A percentile compares a stretch with the other conserved stretches of the same genome.
Evolutionary conservation across 2,888 invertebrate genomes (phyloP).

Genomic region (Amphipyra berbera): DNA sequence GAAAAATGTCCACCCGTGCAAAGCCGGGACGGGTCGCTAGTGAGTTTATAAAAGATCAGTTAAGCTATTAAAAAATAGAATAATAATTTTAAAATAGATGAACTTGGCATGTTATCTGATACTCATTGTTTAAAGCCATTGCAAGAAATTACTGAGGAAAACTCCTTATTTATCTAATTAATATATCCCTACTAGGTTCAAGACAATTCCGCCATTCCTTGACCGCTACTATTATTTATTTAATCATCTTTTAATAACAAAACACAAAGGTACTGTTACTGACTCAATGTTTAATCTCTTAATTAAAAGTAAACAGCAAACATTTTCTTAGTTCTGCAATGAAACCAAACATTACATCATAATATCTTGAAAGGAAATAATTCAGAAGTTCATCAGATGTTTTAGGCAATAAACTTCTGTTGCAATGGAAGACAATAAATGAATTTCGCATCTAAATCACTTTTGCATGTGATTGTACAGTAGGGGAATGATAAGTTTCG

Average conservation of each 20-base stretch:
- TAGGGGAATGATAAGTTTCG: no score
- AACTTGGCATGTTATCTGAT: slow-evolving; percentile 22
- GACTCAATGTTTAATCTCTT: not conserved
- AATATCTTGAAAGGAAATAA: slow-evolving; percentile 7
- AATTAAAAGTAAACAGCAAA: not conserved
- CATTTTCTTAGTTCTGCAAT: slow-evolving; percentile 16
- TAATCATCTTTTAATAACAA: slow-evolving; percentile 19
- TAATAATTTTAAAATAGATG: slow-evolving; percentile 18
- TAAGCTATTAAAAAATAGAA: not conserved
- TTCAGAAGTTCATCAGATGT: slow-evolving; percentile 17
- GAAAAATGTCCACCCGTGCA: no score
- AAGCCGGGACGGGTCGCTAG: no score
- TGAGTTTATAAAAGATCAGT: no score
- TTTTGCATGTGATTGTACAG: slow-evolving; percentile 21
- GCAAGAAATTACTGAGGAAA: slow-evolving; percentile 29
- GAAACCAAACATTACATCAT: slow-evolving; percentile 16
- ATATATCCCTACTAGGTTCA: slow-evolving; percentile 26
- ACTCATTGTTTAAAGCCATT: slow-evolving; percentile 27
- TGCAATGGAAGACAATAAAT: slow-evolving; percentile 28
- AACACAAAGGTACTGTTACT: not conserved
- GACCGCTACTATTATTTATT: slow-evolving; percentile 25
- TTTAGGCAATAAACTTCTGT: slow-evolving; percentile 14
- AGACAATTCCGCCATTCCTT: slow-evolving; percentile 39
- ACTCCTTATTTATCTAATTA: slow-evolving; percentile 7
- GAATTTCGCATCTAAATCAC: slow-evolving; percentile 20